Conservation (phyloP, 2,797 vertebrate species). For the Spinus olivaceus region DNA sequence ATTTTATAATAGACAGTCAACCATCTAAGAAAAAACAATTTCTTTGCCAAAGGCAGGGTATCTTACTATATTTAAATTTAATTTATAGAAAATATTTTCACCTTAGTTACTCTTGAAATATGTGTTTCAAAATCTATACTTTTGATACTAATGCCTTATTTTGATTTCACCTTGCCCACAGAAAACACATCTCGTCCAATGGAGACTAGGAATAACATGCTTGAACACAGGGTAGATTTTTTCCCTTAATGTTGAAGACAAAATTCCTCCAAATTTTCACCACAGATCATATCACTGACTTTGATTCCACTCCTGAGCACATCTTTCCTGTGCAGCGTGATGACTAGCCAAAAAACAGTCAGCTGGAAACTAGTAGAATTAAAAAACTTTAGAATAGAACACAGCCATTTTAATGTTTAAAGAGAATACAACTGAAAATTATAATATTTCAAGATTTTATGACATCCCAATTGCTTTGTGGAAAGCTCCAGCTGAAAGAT, state of each 20-base stretch:
- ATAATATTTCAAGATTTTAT: not conserved
- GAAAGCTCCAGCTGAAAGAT: not conserved
- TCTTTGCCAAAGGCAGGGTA: not conserved
- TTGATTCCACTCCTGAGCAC: not conserved
- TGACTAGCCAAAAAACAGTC: not conserved
- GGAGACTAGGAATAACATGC: not conserved
- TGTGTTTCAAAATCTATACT: not conserved
- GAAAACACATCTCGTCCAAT: not conserved
- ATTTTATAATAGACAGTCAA: not conserved
- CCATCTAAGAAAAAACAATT: not conserved
- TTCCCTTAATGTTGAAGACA: not conserved
- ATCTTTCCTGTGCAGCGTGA: not conserved
- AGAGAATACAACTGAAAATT: not conserved
- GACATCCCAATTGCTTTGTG: not conserved
- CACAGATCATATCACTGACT: not conserved
- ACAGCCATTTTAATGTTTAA: not conserved
- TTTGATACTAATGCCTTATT: not conserved
- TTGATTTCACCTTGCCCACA: not conserved
- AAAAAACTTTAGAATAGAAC: not conserved
- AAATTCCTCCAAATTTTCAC: slow-evolving; percentile 20
- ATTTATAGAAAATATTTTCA: not conserved
- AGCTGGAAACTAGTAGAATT: not conserved
- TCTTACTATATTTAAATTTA: not conserved
- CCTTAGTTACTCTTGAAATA: not conserved
- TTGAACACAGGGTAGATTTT: not conserved